Evolutionary conservation across 2,888 invertebrate genomes (phyloP).

Genomic region (Ptilodon capucinus): DNA sequence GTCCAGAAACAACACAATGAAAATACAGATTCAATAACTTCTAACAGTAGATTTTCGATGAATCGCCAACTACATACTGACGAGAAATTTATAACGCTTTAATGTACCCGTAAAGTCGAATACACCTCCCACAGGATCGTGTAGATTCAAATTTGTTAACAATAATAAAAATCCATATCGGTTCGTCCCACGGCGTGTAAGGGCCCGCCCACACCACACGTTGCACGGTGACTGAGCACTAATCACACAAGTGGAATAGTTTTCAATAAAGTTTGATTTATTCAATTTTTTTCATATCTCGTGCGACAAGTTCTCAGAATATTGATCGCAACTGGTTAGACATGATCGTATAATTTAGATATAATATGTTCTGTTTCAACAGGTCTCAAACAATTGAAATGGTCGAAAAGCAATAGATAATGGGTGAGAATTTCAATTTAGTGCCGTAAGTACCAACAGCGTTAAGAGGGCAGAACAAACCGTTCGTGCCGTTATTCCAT

Average conservation of each 20-base stretch:
- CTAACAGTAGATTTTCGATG: background rate
- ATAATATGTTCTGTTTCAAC: background rate
- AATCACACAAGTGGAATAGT: slow-evolving; percentile 54
- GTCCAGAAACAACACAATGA: too few species aligned
- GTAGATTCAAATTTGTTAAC: slow-evolving; percentile 46
- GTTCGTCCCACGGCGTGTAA: slow-evolving; percentile 55
- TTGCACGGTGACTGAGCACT: slow-evolving; percentile 55
- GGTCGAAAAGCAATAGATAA: background rate
- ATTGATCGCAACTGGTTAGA: background rate
- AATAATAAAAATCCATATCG: slow-evolving; percentile 48
- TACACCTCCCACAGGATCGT: slow-evolving; percentile 10
- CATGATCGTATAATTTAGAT: background rate
- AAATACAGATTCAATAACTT: background rate
- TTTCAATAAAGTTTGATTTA: slow-evolving; percentile 59
- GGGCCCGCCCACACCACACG: slow-evolving; percentile 50
- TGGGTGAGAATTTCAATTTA: slow-evolving; percentile 19
- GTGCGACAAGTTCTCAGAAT: slow-evolving; percentile 29
- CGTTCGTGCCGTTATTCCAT: slow-evolving; percentile 37
- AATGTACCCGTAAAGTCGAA: background rate
- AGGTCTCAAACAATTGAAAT: background rate
- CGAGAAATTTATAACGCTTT: background rate
- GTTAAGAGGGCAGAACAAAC: slow-evolving; percentile 36
- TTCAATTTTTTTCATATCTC: slow-evolving; percentile 50
- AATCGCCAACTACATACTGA: background rate
- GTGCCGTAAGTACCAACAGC: slow-evolving; percentile 20